phyloP scores from a whole-genome alignment of 2,888 invertebrate genomes.

The Sinohyriopsis cumingii region DNA sequence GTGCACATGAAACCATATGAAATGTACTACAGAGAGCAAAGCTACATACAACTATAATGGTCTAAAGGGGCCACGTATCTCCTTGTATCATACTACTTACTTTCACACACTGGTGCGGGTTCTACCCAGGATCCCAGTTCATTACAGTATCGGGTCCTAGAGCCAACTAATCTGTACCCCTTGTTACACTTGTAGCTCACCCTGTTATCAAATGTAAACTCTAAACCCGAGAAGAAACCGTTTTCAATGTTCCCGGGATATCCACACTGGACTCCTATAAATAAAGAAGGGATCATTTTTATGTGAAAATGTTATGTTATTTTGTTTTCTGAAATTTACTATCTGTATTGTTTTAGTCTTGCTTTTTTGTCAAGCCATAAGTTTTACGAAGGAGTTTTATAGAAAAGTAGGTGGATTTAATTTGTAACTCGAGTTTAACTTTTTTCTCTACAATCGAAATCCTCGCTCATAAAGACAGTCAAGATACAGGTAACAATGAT shows the following conservation, averaged over 20 bases:
- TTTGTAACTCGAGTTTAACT: no score
- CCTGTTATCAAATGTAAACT: slow-evolving; percentile 55
- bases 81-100: slow-evolving; percentile 28
- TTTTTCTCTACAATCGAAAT: no score
- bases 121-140: slow-evolving; percentile 67
- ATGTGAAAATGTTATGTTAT: neutral
- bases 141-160: slow-evolving; percentile 60
- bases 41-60: no score
- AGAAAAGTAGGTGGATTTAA: no score
- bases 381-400: no score
- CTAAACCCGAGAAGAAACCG: slow-evolving; percentile 47
- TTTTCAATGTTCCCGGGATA: slow-evolving; percentile 40
- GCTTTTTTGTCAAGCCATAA: no score
- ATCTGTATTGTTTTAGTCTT: no score
- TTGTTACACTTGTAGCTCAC: slow-evolving; percentile 63
- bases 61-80: neutral
- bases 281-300: neutral
- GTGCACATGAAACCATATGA: no score
- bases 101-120: slow-evolving; percentile 57
- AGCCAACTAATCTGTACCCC: slow-evolving; percentile 64
- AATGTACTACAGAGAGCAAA: no score
- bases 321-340: no score
- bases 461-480: no score
- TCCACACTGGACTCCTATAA: slow-evolving; percentile 52
- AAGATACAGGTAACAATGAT: no score